Evolutionary conservation across 2,888 invertebrate species (phyloP).

Genomic region (Galerucella pusilla): DNA sequence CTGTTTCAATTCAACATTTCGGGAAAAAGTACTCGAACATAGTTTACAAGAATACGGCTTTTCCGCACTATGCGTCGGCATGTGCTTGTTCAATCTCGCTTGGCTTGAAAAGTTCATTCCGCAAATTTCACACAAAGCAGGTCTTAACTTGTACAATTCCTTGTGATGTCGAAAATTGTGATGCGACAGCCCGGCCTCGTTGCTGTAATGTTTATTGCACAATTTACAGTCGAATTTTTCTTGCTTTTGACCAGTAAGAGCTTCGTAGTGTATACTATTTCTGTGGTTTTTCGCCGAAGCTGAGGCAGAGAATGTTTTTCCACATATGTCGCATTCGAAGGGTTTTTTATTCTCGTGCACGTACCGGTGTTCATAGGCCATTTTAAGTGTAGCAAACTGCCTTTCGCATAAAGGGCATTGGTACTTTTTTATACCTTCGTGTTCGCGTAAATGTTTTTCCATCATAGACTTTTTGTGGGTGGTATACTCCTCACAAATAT

Average conservation of each 20-base stretch:
- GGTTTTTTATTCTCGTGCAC: constrained; percentile 68
- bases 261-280: constrained; percentile 66
- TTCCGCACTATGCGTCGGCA: constrained; percentile 51
- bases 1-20: constrained; percentile 41
- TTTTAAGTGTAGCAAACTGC: constrained; percentile 61
- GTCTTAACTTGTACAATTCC: constrained; percentile 52
- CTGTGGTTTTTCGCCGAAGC: constrained; percentile 67
- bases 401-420: constrained; percentile 54
- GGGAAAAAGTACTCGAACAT: constrained; percentile 44
- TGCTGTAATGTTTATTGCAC: constrained; percentile 65
- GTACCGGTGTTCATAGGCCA: constrained; percentile 65
- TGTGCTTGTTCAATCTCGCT: constrained; percentile 48
- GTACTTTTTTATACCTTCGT: constrained; percentile 51
- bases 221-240: constrained; percentile 65
- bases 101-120: constrained; percentile 46
- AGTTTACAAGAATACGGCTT: constrained; percentile 48
- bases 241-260: constrained; percentile 57
- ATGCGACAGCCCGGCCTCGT: constrained; percentile 59
- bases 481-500: constrained; percentile 55
- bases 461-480: constrained; percentile 49
- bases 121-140: constrained; percentile 67
- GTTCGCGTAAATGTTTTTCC: constrained; percentile 55
- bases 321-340: constrained; percentile 68
- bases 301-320: constrained; percentile 65
- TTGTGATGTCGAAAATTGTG: constrained; percentile 62